Percentiles rank a stretch among this genome's conserved stretches.
Evolutionary conservation across 2,888 invertebrate genomes (phyloP).

Genomic region (Pandemis cinnamomeana): DNA sequence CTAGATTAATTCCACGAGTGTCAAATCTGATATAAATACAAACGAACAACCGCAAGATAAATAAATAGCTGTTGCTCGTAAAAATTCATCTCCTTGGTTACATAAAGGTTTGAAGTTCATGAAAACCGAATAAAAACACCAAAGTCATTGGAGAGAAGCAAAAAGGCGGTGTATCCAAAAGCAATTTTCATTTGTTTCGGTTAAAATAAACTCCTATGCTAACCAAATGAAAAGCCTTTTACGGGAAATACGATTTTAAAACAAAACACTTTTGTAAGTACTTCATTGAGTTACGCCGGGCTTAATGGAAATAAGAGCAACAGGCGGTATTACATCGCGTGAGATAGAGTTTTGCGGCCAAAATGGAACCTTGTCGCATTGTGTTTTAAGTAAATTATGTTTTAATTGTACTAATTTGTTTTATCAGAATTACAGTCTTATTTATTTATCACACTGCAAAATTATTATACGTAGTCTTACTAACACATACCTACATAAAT

Average conservation of each 20-base stretch:
- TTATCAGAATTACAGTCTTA: too few species aligned
- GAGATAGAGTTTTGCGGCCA: conserved; percentile 4
- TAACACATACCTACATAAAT: too few species aligned
- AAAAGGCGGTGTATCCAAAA: not conserved
- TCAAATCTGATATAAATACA: too few species aligned
- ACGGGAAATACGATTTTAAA: conserved; percentile 71
- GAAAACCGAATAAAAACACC: not conserved
- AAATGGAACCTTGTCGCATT: conserved; percentile 8
- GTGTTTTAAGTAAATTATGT: not conserved
- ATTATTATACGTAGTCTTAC: too few species aligned
- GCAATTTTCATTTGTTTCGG: not conserved
- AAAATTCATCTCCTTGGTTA: too few species aligned
- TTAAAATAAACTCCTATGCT: conserved; percentile 43
- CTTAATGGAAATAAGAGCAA: conserved; percentile 77
- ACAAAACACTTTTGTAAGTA: conserved; percentile 75
- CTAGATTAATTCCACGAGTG: too few species aligned
- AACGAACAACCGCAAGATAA: too few species aligned
- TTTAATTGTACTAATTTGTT: not conserved
- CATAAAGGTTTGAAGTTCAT: not conserved
- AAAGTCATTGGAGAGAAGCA: not conserved
- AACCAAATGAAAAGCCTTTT: conserved; percentile 60
- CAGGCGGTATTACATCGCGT: conserved; percentile 57
- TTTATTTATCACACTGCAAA: too few species aligned
- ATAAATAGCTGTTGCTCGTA: too few species aligned
- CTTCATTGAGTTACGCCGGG: conserved; percentile 76